Conservation (phyloP, 2,888 invertebrate genomes). For the Caenorhabditis doughertyi region DNA sequence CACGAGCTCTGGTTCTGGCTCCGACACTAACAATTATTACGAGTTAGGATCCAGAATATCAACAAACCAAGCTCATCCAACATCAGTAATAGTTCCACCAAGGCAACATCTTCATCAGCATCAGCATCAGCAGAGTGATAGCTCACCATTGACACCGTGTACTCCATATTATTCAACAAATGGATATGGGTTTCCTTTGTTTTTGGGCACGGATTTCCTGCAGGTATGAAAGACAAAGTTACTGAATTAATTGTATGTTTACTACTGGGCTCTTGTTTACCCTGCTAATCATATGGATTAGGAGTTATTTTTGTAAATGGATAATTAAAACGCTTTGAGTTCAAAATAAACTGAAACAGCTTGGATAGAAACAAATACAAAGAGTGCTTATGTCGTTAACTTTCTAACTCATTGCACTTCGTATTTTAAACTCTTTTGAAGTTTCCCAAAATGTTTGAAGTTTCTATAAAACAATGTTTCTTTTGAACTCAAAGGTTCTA, state of each 20-base stretch:
- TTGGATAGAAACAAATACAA: no score
- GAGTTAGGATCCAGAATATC: conserved; percentile 22
- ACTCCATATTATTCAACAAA: conserved; percentile 38
- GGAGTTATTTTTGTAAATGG: not conserved
- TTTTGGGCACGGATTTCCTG: conserved; percentile 48
- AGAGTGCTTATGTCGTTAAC: no score
- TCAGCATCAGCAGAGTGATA: conserved; percentile 16
- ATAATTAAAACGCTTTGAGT: not conserved
- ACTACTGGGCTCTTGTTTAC: not conserved
- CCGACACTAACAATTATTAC: conserved; percentile 26
- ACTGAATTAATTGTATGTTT: conserved; percentile 12
- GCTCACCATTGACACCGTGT: conserved; percentile 28
- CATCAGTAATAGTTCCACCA: conserved; percentile 48
- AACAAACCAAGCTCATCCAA: conserved; percentile 24
- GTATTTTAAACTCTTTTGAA: not conserved
- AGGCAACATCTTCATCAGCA: conserved; percentile 14
- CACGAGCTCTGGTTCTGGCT: conserved; percentile 36
- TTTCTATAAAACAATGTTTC: no score
- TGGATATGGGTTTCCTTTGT: conserved; percentile 48
- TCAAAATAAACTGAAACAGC: no score
- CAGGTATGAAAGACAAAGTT: conserved; percentile 30
- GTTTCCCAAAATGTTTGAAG: not conserved
- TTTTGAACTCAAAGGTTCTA: not conserved
- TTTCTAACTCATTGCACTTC: no score
- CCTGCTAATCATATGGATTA: not conserved